Base-by-base conservation (phyloP, 2,113 vertebrate species). In the Hypomesus transpacificus region DNA sequence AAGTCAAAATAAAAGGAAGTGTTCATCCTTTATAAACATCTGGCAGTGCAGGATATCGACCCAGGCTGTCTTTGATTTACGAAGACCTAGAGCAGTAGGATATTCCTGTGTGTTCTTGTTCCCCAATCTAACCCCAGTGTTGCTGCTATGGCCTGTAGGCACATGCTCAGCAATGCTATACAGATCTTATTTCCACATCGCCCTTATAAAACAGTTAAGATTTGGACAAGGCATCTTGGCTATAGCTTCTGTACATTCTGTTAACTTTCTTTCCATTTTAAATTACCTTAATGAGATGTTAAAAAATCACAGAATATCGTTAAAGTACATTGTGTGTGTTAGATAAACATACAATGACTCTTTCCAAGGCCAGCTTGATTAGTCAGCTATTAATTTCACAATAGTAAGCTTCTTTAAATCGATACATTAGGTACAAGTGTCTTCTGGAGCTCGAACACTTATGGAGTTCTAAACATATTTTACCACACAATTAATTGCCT, bases 181-280 rank as follows among this genome's bases (percentile, higher is more conserved):
- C 68, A 17, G 75, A 68, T 88, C 67, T 8, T 63, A 63, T 90
- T 88, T 86, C 82, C 74, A 66, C 74, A 73, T 79, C 64, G 18
- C 72, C 76, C 78, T 39, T 14, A 74, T 74, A 46, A 46, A 46
- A 7, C 9, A 46, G 7, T 1, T 46, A 46, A 46, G 39, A 46
- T 46, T 46, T 46, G 7, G 9, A 46, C 24, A 24, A 24, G 24
- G 24, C 39, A 13, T 46, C 39, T 46, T 46, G 39, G 39, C 39
- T 7, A 46, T 46, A 46, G 9, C 39, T 46, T 5, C 39, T 46
- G 9, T 11, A 46, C 39, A 46, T 46, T 8, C 39, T 1, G 6
- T 46, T 46, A 0, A 46, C 13, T 46, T 8, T 46, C 39, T 46
- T 46, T 46, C 39, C 39, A 46, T 46, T 46, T 46, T 46, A 46